A percentile compares a stretch with the other conserved stretches of the same genome.
Conservation (phyloP, 2,888 invertebrate species). For the Drosophila maculinotata region DNA sequence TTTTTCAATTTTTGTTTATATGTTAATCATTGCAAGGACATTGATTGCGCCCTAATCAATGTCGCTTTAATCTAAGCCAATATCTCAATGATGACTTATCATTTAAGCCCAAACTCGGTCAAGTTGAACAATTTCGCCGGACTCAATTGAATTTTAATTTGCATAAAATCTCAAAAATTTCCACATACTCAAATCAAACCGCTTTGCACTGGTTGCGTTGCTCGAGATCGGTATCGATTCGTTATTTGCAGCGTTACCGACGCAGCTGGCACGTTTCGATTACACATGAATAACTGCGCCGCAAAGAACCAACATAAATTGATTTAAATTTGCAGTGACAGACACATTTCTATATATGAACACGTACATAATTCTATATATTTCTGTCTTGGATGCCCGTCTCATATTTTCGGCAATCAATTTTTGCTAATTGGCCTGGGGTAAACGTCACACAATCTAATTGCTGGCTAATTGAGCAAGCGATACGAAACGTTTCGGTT, state of each 20-base stretch:
- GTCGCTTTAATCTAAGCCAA: constrained; percentile 60
- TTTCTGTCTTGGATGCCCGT: constrained; percentile 21
- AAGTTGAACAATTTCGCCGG: constrained; percentile 53
- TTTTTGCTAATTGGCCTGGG: constrained; percentile 44
- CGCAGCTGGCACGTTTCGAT: constrained; percentile 67
- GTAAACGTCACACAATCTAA: constrained; percentile 59
- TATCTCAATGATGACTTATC: constrained; percentile 11
- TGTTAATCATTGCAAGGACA: constrained; percentile 14
- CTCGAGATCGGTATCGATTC: constrained; percentile 40
- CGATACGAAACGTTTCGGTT: constrained; percentile 10
- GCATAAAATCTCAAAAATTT: constrained; percentile 33
- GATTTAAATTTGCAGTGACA: constrained; percentile 67
- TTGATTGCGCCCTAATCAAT: constrained; percentile 37
- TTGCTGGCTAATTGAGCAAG: constrained; percentile 60
- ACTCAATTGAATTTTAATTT: constrained; percentile 43
- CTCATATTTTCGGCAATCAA: constrained; percentile 72
- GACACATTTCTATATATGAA: constrained; percentile 6
- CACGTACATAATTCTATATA: constrained; percentile 13
- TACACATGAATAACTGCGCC: constrained; percentile 65
- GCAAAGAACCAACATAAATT: constrained; percentile 65
- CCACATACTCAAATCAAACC: constrained; percentile 42
- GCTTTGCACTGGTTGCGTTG: constrained; percentile 57
- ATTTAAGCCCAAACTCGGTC: constrained; percentile 54
- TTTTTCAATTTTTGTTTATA: neutral
- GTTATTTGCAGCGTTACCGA: constrained; percentile 38